Conservation (phyloP, 2,797 vertebrate genomes). For the Prionace glauca region DNA sequence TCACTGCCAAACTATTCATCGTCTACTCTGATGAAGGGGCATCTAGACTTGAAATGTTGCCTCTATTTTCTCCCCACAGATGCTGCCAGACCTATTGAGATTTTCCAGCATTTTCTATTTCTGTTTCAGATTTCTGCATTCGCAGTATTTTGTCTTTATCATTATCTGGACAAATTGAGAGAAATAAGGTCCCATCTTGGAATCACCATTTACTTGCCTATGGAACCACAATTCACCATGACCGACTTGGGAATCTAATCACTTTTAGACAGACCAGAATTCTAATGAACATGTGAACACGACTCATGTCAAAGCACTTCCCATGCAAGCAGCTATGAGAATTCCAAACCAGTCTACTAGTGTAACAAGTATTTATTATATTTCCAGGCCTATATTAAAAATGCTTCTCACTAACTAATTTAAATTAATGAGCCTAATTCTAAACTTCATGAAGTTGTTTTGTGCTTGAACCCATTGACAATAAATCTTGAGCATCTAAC, state of each 20-base stretch:
- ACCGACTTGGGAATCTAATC: not conserved
- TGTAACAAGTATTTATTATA: not conserved
- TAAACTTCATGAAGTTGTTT: not conserved
- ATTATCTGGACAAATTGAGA: not conserved
- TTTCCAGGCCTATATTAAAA: not conserved
- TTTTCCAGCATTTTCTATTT: too few species aligned
- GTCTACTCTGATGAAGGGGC: not conserved
- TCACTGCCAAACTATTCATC: too few species aligned
- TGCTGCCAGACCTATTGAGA: too few species aligned
- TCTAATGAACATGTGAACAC: not conserved
- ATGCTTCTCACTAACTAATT: not conserved
- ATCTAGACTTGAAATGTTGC: too few species aligned
- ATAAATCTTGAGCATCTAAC: not conserved
- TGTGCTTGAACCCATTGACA: not conserved
- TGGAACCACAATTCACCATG: not conserved
- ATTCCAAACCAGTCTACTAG: not conserved
- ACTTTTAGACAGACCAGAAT: not conserved
- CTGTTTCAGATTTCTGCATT: too few species aligned
- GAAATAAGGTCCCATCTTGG: not conserved
- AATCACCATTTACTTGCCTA: not conserved
- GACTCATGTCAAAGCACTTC: not conserved
- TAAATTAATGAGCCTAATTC: not conserved
- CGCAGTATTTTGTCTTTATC: too few species aligned
- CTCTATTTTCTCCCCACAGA: too few species aligned
- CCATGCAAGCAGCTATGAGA: not conserved